Conservation (phyloP, 2,888 invertebrate species). For the Drosophila bunnanda region DNA sequence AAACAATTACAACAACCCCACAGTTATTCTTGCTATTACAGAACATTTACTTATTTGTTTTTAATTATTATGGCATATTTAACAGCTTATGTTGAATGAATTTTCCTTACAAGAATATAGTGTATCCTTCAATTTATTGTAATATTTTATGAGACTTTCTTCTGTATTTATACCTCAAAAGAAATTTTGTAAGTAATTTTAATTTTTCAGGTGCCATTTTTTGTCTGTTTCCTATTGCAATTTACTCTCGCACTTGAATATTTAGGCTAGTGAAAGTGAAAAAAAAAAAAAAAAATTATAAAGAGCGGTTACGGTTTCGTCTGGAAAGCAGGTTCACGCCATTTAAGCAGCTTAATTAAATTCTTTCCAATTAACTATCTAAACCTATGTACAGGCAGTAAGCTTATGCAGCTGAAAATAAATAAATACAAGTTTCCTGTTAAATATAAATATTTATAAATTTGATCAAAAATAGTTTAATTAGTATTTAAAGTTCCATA, state of each 20-base stretch:
- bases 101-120: too few species aligned
- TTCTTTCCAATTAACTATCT: too few species aligned
- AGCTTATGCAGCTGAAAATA: neutral
- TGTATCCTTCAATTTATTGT: too few species aligned
- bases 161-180: neutral
- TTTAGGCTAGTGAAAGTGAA: constrained; percentile 78
- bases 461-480: too few species aligned
- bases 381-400: neutral
- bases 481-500: too few species aligned
- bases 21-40: too few species aligned
- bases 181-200: neutral
- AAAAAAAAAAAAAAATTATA: constrained; percentile 45
- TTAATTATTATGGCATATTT: too few species aligned
- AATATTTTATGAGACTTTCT: too few species aligned
- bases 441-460: too few species aligned
- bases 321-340: constrained; percentile 22
- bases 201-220: neutral
- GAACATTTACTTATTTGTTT: too few species aligned
- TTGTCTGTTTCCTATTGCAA: neutral
- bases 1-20: neutral
- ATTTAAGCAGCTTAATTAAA: constrained; percentile 13
- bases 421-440: too few species aligned
- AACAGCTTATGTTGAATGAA: neutral
- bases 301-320: constrained; percentile 10
- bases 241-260: constrained; percentile 27